These are phyloP conservation scores for Corythornis vintsioides DNA, from an alignment of 2,113 vertebrate genomes.

Conservation along the genomic window DNA sequence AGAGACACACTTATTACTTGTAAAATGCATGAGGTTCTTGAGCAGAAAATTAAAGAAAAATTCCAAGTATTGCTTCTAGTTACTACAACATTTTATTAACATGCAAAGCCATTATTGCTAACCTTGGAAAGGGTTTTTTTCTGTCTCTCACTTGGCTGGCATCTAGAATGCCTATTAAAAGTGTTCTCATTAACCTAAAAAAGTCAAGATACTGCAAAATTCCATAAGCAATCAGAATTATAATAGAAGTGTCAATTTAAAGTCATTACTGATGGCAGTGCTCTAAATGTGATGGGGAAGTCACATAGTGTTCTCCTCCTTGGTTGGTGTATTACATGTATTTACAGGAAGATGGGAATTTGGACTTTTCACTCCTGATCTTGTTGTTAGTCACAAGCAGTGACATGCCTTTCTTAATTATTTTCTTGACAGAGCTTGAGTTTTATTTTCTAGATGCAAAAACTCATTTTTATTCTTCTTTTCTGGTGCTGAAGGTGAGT, in stretches of 20 bases:
- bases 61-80: neutral
- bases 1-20: neutral
- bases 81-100: neutral
- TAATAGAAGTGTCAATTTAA: neutral
- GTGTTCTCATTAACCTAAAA: neutral
- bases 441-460: neutral
- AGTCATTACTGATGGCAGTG: neutral
- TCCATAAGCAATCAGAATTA: neutral
- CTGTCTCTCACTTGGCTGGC: neutral
- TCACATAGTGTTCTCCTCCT: neutral
- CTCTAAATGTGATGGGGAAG: neutral
- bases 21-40: neutral
- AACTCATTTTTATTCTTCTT: neutral
- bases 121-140: neutral
- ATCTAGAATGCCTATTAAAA: neutral
- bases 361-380: neutral
- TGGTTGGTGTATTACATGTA: neutral
- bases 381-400: neutral
- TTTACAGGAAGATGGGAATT: neutral
- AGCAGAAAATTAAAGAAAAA: neutral
- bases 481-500: neutral
- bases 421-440: neutral
- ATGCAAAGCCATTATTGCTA: neutral
- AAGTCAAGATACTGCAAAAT: neutral
- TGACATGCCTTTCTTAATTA: neutral